A percentile compares a stretch with the other conserved stretches of the same genome.
These are phyloP conservation scores for Mechanitis messenoides DNA, from an alignment of 2,888 invertebrate species.

Conservation along the genomic window DNA sequence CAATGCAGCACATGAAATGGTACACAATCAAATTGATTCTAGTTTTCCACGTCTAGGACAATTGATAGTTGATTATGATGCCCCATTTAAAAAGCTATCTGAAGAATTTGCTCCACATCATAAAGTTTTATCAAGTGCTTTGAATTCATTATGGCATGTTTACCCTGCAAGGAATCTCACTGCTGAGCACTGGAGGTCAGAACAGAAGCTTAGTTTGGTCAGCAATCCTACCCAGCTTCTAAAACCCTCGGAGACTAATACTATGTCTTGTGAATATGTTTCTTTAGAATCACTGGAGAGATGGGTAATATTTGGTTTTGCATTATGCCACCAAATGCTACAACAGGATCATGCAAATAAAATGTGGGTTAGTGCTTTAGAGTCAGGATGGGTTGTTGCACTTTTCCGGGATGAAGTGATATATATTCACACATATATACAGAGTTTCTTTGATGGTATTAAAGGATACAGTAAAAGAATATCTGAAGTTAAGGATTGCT, in stretches of 20 bases:
- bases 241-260: constrained; percentile 95
- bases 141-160: constrained; percentile 91
- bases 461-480: constrained; percentile 96
- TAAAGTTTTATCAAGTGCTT: constrained; percentile 88
- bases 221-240: constrained; percentile 96
- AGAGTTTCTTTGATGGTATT: constrained; percentile 93
- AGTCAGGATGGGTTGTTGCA: constrained; percentile 95
- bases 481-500: constrained; percentile 97
- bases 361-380: constrained; percentile 94
- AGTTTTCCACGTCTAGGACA: constrained; percentile 97
- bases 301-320: constrained; percentile 97
- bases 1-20: constrained; percentile 98
- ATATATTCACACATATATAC: constrained; percentile 95
- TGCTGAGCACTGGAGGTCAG: constrained; percentile 95
- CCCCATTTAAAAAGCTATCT: constrained; percentile 94
- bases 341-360: constrained; percentile 89
- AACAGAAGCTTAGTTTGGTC: constrained; percentile 94
- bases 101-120: constrained; percentile 98
- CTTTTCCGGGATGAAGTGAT: constrained; percentile 98
- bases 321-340: constrained; percentile 92
- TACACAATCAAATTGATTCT: constrained; percentile 90
- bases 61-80: constrained; percentile 98
- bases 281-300: constrained; percentile 96
- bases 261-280: constrained; percentile 98
- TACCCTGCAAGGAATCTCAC: constrained; percentile 93